Conservation (phyloP, 92 coral and sea anemone genomes). For the Umimayanthus kanabou region DNA sequence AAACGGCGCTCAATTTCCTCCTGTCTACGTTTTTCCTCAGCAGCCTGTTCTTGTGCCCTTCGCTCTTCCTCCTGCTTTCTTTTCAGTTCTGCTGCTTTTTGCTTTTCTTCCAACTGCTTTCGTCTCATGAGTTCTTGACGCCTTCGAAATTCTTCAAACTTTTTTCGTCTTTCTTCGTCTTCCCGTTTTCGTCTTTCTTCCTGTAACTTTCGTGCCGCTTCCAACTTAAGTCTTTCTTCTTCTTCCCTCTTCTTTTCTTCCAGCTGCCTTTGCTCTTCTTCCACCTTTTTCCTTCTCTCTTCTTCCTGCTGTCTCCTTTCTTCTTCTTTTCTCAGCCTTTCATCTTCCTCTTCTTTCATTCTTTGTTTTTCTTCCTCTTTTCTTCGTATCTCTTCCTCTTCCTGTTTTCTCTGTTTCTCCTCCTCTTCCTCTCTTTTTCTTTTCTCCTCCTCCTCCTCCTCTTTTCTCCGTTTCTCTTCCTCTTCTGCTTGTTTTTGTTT, state of each 20-base stretch:
- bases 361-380: neutral
- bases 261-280: neutral
- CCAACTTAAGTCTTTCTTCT: constrained; percentile 5
- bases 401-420: neutral
- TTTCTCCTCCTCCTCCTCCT: neutral
- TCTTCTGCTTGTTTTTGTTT: neutral
- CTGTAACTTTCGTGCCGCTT: neutral
- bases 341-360: neutral
- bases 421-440: neutral
- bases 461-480: constrained; percentile 1
- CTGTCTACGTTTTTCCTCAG: constrained; percentile 17
- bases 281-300: neutral
- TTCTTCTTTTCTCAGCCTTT: neutral
- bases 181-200: neutral
- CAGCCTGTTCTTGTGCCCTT: neutral
- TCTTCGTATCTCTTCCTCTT: neutral
- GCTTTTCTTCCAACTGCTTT: constrained; percentile 6
- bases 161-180: neutral
- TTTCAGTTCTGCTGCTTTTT: neutral
- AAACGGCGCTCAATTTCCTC: neutral
- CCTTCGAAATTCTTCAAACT: constrained; percentile 2
- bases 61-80: constrained; percentile 20
- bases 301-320: neutral
- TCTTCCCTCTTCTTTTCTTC: neutral
- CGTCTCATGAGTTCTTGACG: constrained; percentile 2